Evolutionary conservation across 2,888 invertebrate genomes (phyloP), one percentile per base, ranked within the genome.

Genomic region (Abscondita cerata): DNA sequence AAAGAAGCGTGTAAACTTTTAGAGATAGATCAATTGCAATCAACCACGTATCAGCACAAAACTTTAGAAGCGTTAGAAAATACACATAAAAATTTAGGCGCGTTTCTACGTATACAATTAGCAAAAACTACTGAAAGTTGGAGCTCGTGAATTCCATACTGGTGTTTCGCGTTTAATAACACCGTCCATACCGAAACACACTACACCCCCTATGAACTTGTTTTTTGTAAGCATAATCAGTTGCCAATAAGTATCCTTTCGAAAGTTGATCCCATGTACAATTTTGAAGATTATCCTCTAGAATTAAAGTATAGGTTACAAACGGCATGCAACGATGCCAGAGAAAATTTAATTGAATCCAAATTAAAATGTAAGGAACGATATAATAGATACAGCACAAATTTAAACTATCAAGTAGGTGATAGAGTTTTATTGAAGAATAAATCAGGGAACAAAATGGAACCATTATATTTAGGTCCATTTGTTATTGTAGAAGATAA

Each of bases 271-370:
- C 38, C 38, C 2, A 13, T 38, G 13, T 8, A 38, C 2, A 38
- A 38, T 38, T 38, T 38, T 38, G 38, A 38, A 38, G 13, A n/a
- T 38, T 38, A 38, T 38, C 38, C 38, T 12, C 4, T 38, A 2
- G 38, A 38, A 8, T n/a, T 38, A 38, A 38, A 38, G 13, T 38
- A 12, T 38, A n/a, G 38, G n/a, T 38, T 38, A 38, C 38, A n/a
- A n/a, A n/a, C n/a, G n/a, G n/a, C n/a, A n/a, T n/a, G n/a, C n/a
- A n/a, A n/a, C n/a, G n/a, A n/a, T 38, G 38, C 38, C 4, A 38
- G 13, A 38, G 38, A 38, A 12, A 38, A 38, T 2, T 13, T 38
- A 13, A 38, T 38, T 13, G 3, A 38, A 38, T 38, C 38, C n/a
- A 38, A 38, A 38, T 2, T 6, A 2, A 38, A 38, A 6, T 12